Base-by-base conservation (phyloP, 2,888 invertebrate species). In the Drosophila longiperda region DNA sequence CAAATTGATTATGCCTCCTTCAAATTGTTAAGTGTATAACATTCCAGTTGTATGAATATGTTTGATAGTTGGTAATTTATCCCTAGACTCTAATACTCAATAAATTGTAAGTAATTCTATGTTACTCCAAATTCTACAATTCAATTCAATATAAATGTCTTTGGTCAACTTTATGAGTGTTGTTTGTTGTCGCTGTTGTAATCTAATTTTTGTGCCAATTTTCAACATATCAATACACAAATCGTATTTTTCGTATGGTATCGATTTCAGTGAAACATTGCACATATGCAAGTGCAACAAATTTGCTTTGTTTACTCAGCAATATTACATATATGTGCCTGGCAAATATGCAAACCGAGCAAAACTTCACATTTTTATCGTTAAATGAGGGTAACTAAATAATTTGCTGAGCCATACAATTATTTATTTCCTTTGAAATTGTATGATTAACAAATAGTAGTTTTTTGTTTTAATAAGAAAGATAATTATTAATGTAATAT, bases 31-130 rank as follows among this genome's bases (percentile, higher is more conserved):
- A 74, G 67, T 67, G 53, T 74, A 72, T 78, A 78, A 75, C 84
- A 84, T 84, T 84, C 84, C 84, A 87, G 55, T 78, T 81, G 78
- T 78, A 71, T 23, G 57, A 65, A 81, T 68, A 87, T 78, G 66
- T 67, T 73, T 75, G 64, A 74, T 83, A 89, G 87, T 72, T 58
- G 59, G 54, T 80, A 68, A 63, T 9, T 64, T 83, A 73, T 55
- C 66, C 54, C 50, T 78, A 78, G 73, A 62, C 65, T 38, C 61
- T 45, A 84, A 85, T 87, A 87, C 87, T 85, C 87, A 84, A 68
- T 82, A 70, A 68, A 66, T 32, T 54, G 64, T 68, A 68, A 70
- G 33, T 15, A n/a, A 23, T 45, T 38, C 7, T 55, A 54, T 66
- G 40, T 71, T 61, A 55, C 42, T 53, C 60, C 40, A 36, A 53